These are phyloP conservation scores for Leptestheria dahalacensis DNA, from an alignment of 1,140 invertebrate genomes.

Conservation along the genomic window DNA sequence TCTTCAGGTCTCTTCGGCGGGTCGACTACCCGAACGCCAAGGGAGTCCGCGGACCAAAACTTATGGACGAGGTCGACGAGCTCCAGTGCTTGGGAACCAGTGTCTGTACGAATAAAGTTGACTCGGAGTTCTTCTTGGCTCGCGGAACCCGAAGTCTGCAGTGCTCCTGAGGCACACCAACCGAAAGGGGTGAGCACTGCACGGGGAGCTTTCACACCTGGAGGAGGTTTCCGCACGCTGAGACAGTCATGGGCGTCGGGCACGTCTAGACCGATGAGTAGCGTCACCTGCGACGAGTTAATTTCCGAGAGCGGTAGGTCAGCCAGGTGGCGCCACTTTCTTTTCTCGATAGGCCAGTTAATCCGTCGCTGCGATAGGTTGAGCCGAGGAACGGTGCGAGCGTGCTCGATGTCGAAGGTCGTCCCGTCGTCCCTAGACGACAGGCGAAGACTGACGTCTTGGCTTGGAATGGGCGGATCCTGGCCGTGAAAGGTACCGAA, in stretches of 20 bases:
- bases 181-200: too few relatives aligned
- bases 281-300: background rate
- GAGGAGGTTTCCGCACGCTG: too few relatives aligned
- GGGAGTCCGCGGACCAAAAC: background rate
- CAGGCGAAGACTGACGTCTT: background rate
- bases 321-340: background rate
- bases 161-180: background rate
- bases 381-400: slow-evolving; percentile 4
- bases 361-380: slow-evolving; percentile 4
- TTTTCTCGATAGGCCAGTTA: slow-evolving; percentile 5
- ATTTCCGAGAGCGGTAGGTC: slow-evolving; percentile 1
- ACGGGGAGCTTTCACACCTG: background rate
- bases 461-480: background rate
- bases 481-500: slow-evolving; percentile 6
- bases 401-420: background rate
- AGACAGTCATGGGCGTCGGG: too few relatives aligned
- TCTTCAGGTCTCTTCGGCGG: background rate
- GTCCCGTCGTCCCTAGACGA: background rate
- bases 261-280: slow-evolving; percentile 9
- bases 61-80: background rate
- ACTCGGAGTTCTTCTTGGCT: background rate
- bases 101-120: too few relatives aligned
- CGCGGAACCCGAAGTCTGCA: background rate
- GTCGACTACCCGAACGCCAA: background rate
- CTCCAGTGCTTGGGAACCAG: background rate